phyloP scores from a whole-genome alignment of 2,113 vertebrate genomes.

The Psittacula cyanocephala region DNA sequence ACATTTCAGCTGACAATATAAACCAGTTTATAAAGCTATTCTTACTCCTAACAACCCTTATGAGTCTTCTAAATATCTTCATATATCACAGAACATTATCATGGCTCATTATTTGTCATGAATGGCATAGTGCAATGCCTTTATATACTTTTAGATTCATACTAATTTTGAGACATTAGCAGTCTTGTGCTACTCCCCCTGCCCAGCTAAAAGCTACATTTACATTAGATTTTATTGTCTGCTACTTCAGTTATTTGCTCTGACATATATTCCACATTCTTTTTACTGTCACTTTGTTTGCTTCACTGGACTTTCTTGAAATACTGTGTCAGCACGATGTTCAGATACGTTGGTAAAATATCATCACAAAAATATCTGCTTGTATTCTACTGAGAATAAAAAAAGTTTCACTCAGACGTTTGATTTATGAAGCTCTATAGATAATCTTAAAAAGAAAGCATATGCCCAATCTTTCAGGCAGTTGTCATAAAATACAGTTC shows the following conservation, averaged over 20 bases:
- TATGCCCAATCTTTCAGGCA: background rate
- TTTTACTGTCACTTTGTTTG: conserved; percentile 26
- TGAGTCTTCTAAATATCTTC: background rate
- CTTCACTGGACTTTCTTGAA: background rate
- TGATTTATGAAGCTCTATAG: conserved; percentile 19
- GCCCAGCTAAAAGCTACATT: background rate
- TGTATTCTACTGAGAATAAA: background rate
- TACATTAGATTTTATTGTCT: conserved; percentile 38
- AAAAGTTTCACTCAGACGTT: background rate
- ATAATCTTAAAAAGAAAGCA: background rate
- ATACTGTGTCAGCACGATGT: background rate
- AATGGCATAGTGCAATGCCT: background rate
- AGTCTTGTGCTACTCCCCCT: background rate
- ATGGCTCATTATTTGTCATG: background rate
- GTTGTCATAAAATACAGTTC: background rate
- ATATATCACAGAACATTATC: background rate
- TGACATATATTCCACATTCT: background rate
- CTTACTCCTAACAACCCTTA: background rate
- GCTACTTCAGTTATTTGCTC: conserved; percentile 13
- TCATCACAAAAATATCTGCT: background rate
- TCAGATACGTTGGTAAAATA: background rate
- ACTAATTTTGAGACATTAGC: background rate
- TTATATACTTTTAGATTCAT: background rate
- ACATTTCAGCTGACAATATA: background rate
- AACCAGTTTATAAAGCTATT: background rate